Percentiles rank a stretch among this genome's conserved stretches.
These are phyloP conservation scores for Pomacea maculata DNA, from an alignment of 1,140 invertebrate species.

Conservation along the genomic window DNA sequence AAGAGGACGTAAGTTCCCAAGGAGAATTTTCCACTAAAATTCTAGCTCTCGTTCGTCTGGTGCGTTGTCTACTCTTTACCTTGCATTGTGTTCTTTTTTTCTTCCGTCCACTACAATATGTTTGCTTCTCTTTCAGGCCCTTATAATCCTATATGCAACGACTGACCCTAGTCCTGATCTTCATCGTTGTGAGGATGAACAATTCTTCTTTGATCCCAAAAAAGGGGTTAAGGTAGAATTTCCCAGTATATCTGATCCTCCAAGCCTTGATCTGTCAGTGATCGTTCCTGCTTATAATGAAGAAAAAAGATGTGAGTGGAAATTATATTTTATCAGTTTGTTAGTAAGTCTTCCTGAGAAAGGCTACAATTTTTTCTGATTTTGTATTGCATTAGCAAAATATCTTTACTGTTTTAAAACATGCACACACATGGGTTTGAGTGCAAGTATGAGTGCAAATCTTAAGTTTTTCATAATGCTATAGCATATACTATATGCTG, in stretches of 20 bases:
- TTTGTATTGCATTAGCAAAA: no score
- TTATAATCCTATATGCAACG: conserved; percentile 37
- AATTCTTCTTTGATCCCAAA: conserved; percentile 77
- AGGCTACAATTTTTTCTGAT: no score
- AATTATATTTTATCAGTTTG: neutral
- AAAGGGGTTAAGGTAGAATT: conserved; percentile 72
- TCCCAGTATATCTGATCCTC: conserved; percentile 77
- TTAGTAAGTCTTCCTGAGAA: neutral
- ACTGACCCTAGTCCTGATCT: conserved; percentile 43
- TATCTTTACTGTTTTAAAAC: no score
- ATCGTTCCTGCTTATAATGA: conserved; percentile 98
- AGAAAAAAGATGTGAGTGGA: conserved; percentile 82
- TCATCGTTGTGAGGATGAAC: conserved; percentile 69
- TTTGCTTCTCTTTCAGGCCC: conserved; percentile 20
- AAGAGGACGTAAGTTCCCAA: no score
- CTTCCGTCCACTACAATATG: neutral
- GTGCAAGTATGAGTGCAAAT: neutral
- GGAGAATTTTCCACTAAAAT: no score
- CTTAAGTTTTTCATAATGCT: neutral
- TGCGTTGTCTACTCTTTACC: no score
- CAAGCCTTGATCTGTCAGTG: conserved; percentile 81
- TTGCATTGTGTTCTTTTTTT: no score
- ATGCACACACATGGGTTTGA: neutral
- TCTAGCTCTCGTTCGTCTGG: no score
- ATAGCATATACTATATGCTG: no score